These are phyloP conservation scores for Oryzias melastigma DNA, from an alignment of 2,113 vertebrate species.

Conservation along the genomic window DNA sequence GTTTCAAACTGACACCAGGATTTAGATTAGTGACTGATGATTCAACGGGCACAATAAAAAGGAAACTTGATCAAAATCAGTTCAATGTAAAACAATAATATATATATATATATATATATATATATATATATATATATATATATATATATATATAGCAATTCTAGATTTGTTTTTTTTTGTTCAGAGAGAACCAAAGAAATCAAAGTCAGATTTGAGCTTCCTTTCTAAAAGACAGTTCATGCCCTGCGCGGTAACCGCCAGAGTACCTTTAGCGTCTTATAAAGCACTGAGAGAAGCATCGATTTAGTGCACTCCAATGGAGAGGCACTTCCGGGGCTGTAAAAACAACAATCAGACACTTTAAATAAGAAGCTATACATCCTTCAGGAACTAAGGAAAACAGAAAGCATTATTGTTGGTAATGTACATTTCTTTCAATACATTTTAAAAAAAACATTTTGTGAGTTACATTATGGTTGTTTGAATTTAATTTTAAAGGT, in stretches of 20 bases:
- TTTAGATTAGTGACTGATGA: neutral
- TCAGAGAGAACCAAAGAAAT: neutral
- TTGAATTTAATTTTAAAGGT: too few relatives aligned
- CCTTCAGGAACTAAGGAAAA: conserved; percentile 45
- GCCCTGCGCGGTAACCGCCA: conserved; percentile 10
- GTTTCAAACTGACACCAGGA: conserved; percentile 14
- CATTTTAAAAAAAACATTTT: too few relatives aligned
- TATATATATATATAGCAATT: neutral
- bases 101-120: too few relatives aligned
- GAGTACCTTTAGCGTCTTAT: conserved; percentile 50
- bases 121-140: too few relatives aligned
- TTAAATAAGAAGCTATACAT: conserved; percentile 67
- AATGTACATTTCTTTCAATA: too few relatives aligned
- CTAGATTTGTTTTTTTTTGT: neutral
- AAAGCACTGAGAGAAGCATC: conserved; percentile 33
- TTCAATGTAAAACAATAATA: too few relatives aligned
- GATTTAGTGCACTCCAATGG: conserved; percentile 65
- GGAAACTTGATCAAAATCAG: too few relatives aligned
- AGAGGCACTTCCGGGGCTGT: conserved; percentile 68
- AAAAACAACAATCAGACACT: conserved; percentile 73
- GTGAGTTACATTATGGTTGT: too few relatives aligned
- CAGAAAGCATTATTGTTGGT: conserved; percentile 1
- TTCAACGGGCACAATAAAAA: too few relatives aligned
- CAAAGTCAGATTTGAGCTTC: neutral
- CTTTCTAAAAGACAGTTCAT: conserved; percentile 1